Percentiles rank a stretch among this genome's conserved stretches.
Conservation (phyloP, 2,888 invertebrate genomes). For the Cataglyphis rosenhaueri region DNA sequence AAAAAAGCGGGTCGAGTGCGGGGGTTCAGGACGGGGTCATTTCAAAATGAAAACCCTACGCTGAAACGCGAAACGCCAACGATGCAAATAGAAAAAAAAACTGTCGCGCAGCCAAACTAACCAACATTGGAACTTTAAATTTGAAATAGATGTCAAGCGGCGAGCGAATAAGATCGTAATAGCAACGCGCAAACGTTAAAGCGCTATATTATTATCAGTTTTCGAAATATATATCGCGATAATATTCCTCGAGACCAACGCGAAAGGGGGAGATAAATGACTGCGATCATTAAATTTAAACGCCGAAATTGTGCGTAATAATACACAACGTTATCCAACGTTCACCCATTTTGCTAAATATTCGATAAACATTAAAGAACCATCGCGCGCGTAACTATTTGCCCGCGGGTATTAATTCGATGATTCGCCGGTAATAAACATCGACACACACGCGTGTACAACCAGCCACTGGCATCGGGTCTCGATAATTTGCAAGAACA, state of each 20-base stretch:
- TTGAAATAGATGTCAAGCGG: constrained; percentile 45
- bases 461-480: constrained; percentile 4
- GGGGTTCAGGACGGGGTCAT: constrained; percentile 57
- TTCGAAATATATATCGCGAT: background rate
- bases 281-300: constrained; percentile 32
- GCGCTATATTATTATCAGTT: background rate
- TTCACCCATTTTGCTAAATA: constrained; percentile 31
- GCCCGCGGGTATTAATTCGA: constrained; percentile 28
- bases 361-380: constrained; percentile 41
- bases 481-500: constrained; percentile 39
- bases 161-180: background rate
- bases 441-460: background rate
- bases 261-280: constrained; percentile 24
- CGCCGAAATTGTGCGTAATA: constrained; percentile 31
- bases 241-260: background rate
- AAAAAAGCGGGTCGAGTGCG: constrained; percentile 46
- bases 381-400: constrained; percentile 42
- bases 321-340: constrained; percentile 13
- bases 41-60: constrained; percentile 67
- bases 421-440: constrained; percentile 32
- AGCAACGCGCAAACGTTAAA: background rate
- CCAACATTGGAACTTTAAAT: constrained; percentile 65
- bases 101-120: constrained; percentile 48
- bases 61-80: constrained; percentile 38
- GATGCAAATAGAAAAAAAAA: constrained; percentile 52